Base-by-base conservation (phyloP, 64 coral and sea anemone species). In the Porites australiensis region DNA sequence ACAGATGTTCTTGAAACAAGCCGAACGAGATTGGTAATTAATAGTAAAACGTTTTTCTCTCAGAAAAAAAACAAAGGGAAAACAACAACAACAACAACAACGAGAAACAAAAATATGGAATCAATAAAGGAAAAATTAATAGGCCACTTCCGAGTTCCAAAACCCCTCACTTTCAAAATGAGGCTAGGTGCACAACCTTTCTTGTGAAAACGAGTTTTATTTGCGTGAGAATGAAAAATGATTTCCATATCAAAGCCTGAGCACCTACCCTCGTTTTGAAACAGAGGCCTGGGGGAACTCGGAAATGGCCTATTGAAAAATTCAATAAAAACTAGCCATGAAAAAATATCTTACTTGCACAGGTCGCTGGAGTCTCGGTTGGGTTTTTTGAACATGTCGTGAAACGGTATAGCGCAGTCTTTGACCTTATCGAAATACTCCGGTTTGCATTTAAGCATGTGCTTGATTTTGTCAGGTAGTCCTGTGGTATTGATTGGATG, bases 361-460 rank as follows among this genome's bases (percentile, higher is more conserved):
- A 89, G 70, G n/a, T 64, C 67, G 0, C 44, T 27, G 20, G 50
- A 65, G 6, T 54, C 57, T 4, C 13, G 50, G 9, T 94, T 37
- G 27, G 27, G 76, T 37, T n/a, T 55, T 48, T 27, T 57, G 44
- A 89, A 83, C 44, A 75, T 70, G 46, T 65, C 72, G 3, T 81
- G 77, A 46, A 94, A 94, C 14, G 62, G 54, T n/a, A 75, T 75
- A 13, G 86, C 92, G 48, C 92, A 94, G 5, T 20, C 82, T 23
- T 71, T 82, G 7, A 51, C 77, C 68, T 83, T 19, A 13, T 44
- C 62, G n/a, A 68, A 89, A 76, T 82, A 94, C 14, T 62, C 77
- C 5, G 88, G 70, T 27, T 75, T 88, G 88, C 92, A 94, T 37
- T 79, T 73, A 13, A 94, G 47, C 43, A 72, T 69, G 13, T 48